Evolutionary conservation across 2,113 vertebrate genomes (phyloP).

Genomic region (Zonotrichia leucophrys): DNA sequence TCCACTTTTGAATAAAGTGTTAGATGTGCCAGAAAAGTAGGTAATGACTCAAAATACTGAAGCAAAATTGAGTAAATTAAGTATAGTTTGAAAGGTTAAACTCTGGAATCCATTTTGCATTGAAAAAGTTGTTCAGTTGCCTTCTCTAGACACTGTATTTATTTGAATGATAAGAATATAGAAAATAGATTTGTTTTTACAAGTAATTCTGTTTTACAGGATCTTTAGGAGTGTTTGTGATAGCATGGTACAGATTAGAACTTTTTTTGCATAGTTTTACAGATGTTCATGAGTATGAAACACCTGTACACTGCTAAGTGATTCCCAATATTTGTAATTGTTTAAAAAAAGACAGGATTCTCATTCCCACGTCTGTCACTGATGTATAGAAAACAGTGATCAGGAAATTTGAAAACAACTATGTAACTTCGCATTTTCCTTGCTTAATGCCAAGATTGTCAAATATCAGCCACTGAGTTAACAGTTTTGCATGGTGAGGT

Average conservation of each 20-base stretch:
- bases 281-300: background rate
- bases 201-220: background rate
- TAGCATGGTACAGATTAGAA: background rate
- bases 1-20: background rate
- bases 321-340: background rate
- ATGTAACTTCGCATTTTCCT: background rate
- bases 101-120: background rate
- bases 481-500: background rate
- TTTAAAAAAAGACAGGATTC: background rate
- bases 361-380: background rate
- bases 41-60: background rate
- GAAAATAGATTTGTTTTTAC: background rate
- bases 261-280: background rate
- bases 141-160: background rate
- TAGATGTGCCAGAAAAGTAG: background rate
- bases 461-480: background rate
- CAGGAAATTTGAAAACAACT: background rate
- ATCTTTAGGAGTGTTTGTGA: background rate
- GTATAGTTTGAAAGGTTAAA: background rate
- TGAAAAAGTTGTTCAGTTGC: background rate
- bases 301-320: background rate
- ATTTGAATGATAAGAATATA: background rate
- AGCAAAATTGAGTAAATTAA: background rate
- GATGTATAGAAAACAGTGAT: background rate
- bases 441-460: background rate